Evolutionary conservation across 1,140 invertebrate species (phyloP), one percentile per base, ranked within the genome.

Genomic region (Nomia melanderi): DNA sequence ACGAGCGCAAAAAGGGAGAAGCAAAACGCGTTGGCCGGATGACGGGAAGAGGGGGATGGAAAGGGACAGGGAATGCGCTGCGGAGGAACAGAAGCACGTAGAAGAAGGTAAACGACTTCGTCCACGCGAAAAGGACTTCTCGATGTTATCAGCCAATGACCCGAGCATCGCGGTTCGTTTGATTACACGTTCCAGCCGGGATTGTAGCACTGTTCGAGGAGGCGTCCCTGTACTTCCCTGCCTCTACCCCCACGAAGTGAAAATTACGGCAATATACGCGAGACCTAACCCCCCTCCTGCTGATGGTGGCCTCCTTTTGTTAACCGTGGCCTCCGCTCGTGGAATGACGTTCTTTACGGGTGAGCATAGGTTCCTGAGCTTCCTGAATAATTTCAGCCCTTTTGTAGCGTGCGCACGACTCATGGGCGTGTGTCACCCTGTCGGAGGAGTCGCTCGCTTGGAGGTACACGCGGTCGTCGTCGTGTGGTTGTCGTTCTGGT

Each of bases 381-480:
- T 86, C 83, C 81, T 80, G 84, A 80, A 85, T 86, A 86, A 86
- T 85, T 86, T 78, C 47, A 85, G 73, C 72, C 74, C 78, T 78
- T 80, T 84, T 78, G 53, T 73, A 33, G 47, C 66, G 67, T 63
- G 54, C 66, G 53, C 56, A 79, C 64, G 72, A 70, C 64, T 77
- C 81, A 47, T 80, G 82, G 79, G 78, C 82, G 82, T 85, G 63
- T 56, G 83, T 79, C 78, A 69, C 72, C 65, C 62, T 31, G 75
- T n/a, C 70, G 73, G 66, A 77, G 47, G 47, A 74, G 78, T 73
- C 65, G 67, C 81, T 65, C 71, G 67, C 81, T 65, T 66, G 78
- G 71, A 50, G 78, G 56, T 69, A 50, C 20, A 65, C 62, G n/a
- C 27, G 63, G 31, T 36, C 36, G 47, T 39, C 66, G 29, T 56